Percentiles rank a stretch among this genome's conserved stretches.
phyloP scores from a whole-genome alignment of 2,113 vertebrate species.

The Corythaeola cristata region DNA sequence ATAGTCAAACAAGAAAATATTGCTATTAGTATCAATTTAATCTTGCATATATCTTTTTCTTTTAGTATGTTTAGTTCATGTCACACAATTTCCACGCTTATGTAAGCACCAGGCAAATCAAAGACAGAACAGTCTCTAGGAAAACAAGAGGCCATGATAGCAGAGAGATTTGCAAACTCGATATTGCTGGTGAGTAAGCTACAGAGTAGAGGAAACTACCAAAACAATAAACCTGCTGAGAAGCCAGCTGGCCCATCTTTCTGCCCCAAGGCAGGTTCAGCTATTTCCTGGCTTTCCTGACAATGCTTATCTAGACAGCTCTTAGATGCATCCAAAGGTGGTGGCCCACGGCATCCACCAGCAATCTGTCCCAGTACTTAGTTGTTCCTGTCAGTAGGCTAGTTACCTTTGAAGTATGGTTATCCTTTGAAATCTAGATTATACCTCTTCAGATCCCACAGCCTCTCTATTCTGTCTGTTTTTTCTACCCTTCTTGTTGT shows the following conservation, averaged over 20 bases:
- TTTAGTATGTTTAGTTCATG: neutral
- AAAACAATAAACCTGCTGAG: neutral
- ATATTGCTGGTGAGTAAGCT: neutral
- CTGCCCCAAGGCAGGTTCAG: neutral
- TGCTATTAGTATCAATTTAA: neutral
- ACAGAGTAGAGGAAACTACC: neutral
- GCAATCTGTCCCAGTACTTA: neutral
- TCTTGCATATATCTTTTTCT: neutral
- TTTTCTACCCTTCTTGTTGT: neutral
- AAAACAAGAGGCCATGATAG: neutral
- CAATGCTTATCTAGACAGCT: neutral
- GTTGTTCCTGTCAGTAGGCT: neutral
- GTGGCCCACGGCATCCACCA: neutral
- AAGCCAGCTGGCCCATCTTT: neutral
- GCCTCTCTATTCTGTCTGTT: neutral
- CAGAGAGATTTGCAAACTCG: neutral
- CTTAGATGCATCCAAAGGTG: neutral
- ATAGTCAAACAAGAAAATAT: neutral
- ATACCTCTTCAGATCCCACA: neutral
- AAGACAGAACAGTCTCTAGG: neutral
- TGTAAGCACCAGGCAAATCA: neutral
- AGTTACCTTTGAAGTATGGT: neutral
- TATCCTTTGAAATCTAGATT: neutral
- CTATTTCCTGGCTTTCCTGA: neutral
- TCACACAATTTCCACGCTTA: neutral